A percentile compares a stretch with the other conserved stretches of the same genome.
Evolutionary conservation across 2,113 vertebrate genomes (phyloP).

Genomic region (Xiphias gladius): DNA sequence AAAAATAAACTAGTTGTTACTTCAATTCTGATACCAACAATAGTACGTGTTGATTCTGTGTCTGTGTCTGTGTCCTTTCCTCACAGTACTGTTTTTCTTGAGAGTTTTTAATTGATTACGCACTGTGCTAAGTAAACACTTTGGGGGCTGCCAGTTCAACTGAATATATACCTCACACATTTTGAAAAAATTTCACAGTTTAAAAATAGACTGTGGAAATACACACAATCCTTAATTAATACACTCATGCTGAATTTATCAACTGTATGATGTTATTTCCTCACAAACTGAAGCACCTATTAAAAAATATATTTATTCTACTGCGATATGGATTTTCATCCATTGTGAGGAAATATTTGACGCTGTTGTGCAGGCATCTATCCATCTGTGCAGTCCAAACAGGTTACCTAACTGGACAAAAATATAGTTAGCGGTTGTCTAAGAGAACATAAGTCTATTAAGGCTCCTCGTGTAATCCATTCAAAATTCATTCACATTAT

Average conservation of each 20-base stretch:
- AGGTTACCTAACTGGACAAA: slow-evolving; percentile 13
- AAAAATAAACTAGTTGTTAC: slow-evolving; percentile 49
- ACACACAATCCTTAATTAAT: neutral
- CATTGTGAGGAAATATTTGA: neutral
- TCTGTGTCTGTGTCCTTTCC: neutral
- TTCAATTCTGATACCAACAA: slow-evolving; percentile 41
- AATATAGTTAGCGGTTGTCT: slow-evolving; percentile 8
- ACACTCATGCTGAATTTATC: neutral
- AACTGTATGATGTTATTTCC: neutral
- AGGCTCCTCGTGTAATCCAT: neutral
- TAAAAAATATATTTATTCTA: slow-evolving; percentile 10
- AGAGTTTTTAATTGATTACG: slow-evolving; percentile 44
- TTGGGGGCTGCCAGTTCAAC: slow-evolving; percentile 12
- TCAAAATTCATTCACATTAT: slow-evolving; percentile 15
- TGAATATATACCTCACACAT: slow-evolving; percentile 11
- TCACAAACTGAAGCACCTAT: neutral
- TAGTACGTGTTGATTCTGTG: neutral
- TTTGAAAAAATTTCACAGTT: neutral
- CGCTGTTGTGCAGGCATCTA: neutral
- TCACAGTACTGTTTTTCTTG: neutral
- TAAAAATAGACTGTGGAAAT: neutral
- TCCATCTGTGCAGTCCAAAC: slow-evolving; percentile 12
- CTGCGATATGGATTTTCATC: slow-evolving; percentile 4
- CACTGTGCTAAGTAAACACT: slow-evolving; percentile 20
- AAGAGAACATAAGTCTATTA: neutral